phyloP scores from a whole-genome alignment of 2,113 vertebrate species.

The Sylvicapra grimmia region DNA sequence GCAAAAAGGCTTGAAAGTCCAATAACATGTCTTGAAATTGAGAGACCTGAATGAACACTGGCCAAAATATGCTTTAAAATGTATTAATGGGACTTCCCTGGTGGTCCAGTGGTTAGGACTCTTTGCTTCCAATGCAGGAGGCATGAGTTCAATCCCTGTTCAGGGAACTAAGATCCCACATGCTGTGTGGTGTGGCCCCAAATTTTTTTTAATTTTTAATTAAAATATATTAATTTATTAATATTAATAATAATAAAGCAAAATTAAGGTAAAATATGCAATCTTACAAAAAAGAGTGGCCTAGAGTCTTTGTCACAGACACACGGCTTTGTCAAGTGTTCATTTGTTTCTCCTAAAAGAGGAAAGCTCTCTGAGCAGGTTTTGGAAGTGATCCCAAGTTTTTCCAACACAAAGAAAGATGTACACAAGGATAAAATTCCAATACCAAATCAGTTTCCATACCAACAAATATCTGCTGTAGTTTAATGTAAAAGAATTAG shows the following conservation, averaged over 20 bases:
- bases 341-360: conserved; percentile 48
- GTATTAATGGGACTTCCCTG: background rate
- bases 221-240: background rate
- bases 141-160: background rate
- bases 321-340: background rate
- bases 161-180: background rate
- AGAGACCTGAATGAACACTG: background rate
- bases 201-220: background rate
- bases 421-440: conserved; percentile 65
- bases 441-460: conserved; percentile 41
- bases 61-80: conserved; percentile 14
- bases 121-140: background rate
- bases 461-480: conserved; percentile 8
- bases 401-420: conserved; percentile 57
- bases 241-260: background rate
- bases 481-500: conserved; percentile 37
- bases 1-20: background rate
- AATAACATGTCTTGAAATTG: background rate
- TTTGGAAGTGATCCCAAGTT: conserved; percentile 53
- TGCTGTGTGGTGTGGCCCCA: background rate
- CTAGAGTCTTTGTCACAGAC: background rate
- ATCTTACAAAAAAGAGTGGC: conserved; percentile 6
- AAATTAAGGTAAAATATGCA: background rate
- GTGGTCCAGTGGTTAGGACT: background rate
- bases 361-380: conserved; percentile 40